Evolutionary conservation across 35 echinoderm and acorn worm genomes (phyloP).

Genomic region (Apostichopus japonicus): DNA sequence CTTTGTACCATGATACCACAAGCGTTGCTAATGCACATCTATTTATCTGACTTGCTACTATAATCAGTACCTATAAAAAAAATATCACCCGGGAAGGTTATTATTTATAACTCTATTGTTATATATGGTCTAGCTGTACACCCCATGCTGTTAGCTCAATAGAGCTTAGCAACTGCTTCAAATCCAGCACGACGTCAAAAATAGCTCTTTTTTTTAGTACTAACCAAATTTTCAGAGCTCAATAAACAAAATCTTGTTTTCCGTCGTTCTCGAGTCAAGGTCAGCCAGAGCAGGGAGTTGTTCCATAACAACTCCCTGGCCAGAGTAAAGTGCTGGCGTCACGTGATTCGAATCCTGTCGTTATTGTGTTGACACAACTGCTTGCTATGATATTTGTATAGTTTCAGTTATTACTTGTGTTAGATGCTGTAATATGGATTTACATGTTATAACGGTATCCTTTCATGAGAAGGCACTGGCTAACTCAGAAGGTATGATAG

Average conservation of each 20-base stretch:
- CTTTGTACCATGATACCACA: neutral
- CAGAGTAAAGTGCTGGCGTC: neutral
- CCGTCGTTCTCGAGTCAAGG: neutral
- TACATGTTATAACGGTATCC: slow-evolving; percentile 14
- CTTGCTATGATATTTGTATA: too few species aligned
- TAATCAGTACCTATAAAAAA: neutral
- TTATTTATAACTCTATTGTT: neutral
- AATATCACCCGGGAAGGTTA: neutral
- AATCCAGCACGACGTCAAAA: neutral
- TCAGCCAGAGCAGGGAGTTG: too few species aligned
- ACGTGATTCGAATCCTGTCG: neutral
- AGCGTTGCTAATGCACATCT: neutral
- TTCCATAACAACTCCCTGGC: too few species aligned
- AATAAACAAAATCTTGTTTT: neutral
- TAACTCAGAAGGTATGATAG: neutral
- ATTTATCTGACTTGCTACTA: neutral
- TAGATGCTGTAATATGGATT: slow-evolving; percentile 8
- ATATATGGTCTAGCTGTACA: neutral
- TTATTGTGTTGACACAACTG: neutral
- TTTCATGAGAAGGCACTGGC: slow-evolving; percentile 13
- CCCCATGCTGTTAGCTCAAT: neutral
- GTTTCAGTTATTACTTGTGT: neutral
- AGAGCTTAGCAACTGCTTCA: neutral
- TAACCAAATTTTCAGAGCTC: neutral
- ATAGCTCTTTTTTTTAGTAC: neutral